Base-by-base conservation (phyloP, 2,113 vertebrate genomes). In the Scomber japonicus region DNA sequence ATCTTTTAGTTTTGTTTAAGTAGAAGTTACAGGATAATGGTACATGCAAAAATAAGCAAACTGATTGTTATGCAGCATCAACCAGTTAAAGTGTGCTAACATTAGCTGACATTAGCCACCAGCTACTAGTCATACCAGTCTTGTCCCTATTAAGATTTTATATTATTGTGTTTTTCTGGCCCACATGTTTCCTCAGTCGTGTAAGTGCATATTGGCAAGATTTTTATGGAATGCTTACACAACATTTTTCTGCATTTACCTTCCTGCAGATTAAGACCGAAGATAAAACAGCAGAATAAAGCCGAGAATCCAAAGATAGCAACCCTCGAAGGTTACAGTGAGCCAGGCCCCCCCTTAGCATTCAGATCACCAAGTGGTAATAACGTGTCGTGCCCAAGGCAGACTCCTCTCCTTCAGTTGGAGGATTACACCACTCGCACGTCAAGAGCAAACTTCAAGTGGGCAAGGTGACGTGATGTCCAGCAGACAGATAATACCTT, bases 391-490 rank as follows among this genome's bases (percentile, higher is more conserved):
- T 19, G 75, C 78, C 64, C 13, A 11, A 35, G 72, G 79, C 84
- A 40, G 40, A 50, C 2, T 75, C 9, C 46, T 53, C n/a, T 49
- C 53, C 31, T 53, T 78, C 56, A 46, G 60, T 24, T 7, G 3
- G 46, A 62, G 55, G 71, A 78, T 78, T 75, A 74, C 65, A 60
- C 44, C 49, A 14, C 51, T 68, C 10, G 21, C 56, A 46, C 56
- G 74, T 72, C 62, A 75, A 83, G 77, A 82, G 84, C 71, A 78
- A 72, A 77, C 56, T 73, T 30, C 45, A 75, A 57, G 44, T 17
- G 49, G 71, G 46, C 21, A 48, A 70, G 74, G 35, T 40, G 35
- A 40, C 9, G 56, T 80, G 69, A 78, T 46, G 31, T 75, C 61
- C 73, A 44, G 9, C 76, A 63, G 59, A 60, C 15, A 55, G 12